Conservation (phyloP, 2,888 invertebrate species). For the Tipula confusa region DNA sequence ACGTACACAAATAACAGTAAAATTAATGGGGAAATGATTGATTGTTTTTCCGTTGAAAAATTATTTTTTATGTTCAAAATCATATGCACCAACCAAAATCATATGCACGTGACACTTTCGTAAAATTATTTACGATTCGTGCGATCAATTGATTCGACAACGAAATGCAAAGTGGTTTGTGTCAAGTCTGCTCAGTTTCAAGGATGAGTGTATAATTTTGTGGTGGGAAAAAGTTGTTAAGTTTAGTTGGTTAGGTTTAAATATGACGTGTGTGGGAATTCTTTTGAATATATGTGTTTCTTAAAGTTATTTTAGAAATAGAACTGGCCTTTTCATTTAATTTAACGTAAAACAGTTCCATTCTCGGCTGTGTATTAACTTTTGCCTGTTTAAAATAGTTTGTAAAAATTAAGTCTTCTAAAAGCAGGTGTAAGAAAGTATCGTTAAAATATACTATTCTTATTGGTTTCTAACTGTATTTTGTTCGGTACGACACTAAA, state of each 20-base stretch:
- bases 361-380: no score
- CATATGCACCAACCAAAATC: neutral
- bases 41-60: neutral
- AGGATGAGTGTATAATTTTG: neutral
- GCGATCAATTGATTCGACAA: neutral
- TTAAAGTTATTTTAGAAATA: no score
- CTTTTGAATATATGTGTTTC: no score
- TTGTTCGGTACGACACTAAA: no score
- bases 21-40: constrained; percentile 20
- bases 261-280: neutral
- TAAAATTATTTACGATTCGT: neutral
- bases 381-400: no score
- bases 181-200: neutral
- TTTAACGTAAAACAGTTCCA: no score
- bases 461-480: no score
- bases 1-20: neutral
- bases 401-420: no score
- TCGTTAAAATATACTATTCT: no score
- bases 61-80: neutral
- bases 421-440: no score
- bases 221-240: neutral
- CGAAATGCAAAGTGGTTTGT: neutral
- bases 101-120: constrained; percentile 16
- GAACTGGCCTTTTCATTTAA: no score
- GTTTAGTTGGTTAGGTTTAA: neutral